Conservation (phyloP, 2,113 vertebrate species). For the Tachysurus fulvidraco region DNA sequence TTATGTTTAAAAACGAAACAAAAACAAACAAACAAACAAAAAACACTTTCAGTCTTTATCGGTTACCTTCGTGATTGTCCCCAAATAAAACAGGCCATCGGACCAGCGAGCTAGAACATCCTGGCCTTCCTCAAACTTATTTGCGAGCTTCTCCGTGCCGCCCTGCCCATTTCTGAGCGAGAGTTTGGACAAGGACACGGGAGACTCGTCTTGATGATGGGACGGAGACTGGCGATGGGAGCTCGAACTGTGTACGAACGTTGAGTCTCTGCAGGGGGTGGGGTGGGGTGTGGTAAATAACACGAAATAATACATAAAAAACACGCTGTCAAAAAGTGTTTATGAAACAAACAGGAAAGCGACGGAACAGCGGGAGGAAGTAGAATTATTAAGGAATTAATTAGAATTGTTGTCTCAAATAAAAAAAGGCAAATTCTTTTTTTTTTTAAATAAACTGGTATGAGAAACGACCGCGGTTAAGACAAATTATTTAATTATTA, state of each 20-base stretch:
- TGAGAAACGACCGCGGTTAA: too few relatives aligned
- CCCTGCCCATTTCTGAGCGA: conserved; percentile 85
- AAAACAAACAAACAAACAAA: too few relatives aligned
- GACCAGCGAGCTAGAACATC: conserved; percentile 99
- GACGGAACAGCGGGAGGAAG: too few relatives aligned
- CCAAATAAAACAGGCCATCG: conserved; percentile 98
- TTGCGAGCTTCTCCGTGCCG: conserved; percentile 79
- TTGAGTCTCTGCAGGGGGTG: conserved; percentile 82
- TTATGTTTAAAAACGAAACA: too few relatives aligned
- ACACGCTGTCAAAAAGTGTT: background rate
- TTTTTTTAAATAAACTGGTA: too few relatives aligned
- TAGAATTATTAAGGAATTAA: too few relatives aligned
- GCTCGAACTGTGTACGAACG: conserved; percentile 88
- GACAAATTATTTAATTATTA: too few relatives aligned
- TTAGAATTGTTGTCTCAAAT: too few relatives aligned
- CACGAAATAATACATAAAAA: background rate
- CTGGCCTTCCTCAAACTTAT: conserved; percentile 96
- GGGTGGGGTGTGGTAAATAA: background rate
- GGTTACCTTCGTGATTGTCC: conserved; percentile 92
- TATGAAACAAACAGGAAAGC: background rate
- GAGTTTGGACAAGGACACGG: conserved; percentile 81
- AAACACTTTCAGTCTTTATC: background rate
- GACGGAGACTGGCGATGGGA: conserved; percentile 87
- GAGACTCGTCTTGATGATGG: conserved; percentile 81
- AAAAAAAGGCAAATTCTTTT: too few relatives aligned